phyloP scores from a whole-genome alignment of 1,140 invertebrate species.

The Rhizoglyphus robini region DNA sequence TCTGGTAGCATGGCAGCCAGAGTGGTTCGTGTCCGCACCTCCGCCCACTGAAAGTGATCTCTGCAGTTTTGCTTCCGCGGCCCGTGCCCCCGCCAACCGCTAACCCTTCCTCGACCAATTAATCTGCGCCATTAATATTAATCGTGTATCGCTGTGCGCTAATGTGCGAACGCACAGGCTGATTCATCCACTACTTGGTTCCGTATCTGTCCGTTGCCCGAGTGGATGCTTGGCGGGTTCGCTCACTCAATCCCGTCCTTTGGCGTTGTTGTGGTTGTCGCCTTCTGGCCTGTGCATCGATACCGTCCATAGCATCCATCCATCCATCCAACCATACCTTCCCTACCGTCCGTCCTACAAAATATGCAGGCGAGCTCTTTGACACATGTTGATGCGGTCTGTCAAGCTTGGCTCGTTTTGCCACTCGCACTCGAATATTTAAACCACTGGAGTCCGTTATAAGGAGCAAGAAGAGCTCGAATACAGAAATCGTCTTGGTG shows the following conservation, averaged over 20 bases:
- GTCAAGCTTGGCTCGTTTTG: background rate
- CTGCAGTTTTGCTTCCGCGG: background rate
- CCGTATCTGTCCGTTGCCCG: background rate
- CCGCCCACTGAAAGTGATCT: too few relatives aligned
- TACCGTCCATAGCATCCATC: too few relatives aligned
- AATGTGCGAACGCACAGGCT: background rate
- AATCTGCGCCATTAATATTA: background rate
- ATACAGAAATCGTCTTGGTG: too few relatives aligned
- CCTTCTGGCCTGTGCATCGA: too few relatives aligned
- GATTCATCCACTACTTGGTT: background rate
- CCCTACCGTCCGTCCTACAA: too few relatives aligned
- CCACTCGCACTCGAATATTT: background rate
- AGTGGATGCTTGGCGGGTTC: background rate
- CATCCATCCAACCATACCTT: too few relatives aligned
- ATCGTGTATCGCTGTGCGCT: background rate
- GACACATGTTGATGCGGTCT: constrained; percentile 8
- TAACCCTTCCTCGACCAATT: constrained; percentile 10
- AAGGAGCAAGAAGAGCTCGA: background rate
- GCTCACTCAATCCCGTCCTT: too few relatives aligned
- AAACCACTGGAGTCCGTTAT: constrained; percentile 3
- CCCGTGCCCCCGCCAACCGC: background rate
- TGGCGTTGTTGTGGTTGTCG: too few relatives aligned
- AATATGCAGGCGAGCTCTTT: too few relatives aligned
- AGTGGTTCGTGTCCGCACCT: too few relatives aligned
- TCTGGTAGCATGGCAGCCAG: too few relatives aligned